A percentile compares a stretch with the other conserved stretches of the same genome.
Evolutionary conservation across 2,797 vertebrate species (phyloP).

Genomic region (Macropodus opercularis): DNA sequence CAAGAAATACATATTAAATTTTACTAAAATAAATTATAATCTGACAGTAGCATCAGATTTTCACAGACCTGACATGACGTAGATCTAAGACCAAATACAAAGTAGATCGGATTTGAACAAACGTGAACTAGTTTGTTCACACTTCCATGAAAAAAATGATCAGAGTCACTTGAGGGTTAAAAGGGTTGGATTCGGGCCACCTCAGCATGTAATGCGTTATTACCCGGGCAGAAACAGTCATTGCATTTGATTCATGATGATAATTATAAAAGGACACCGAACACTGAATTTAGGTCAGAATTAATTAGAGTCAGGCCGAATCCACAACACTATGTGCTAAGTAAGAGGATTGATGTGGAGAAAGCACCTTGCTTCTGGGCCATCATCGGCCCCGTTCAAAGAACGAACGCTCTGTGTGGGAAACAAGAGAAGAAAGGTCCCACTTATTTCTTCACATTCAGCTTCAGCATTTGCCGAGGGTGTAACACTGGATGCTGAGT

Average conservation of each 20-base stretch:
- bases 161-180: no score
- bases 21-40: not conserved
- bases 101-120: no score
- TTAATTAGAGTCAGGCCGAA: conserved; percentile 18
- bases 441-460: not conserved
- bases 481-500: not conserved
- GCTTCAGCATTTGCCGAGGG: conserved; percentile 4
- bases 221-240: no score
- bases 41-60: not conserved
- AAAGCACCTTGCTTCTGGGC: conserved; percentile 18
- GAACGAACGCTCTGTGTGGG: conserved; percentile 35
- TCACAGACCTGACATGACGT: no score
- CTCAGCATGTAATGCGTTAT: no score
- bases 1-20: not conserved
- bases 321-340: conserved; percentile 7
- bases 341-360: conserved; percentile 1
- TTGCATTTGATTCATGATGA: not conserved
- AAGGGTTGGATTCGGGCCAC: no score
- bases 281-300: conserved; percentile 12
- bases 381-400: conserved; percentile 31
- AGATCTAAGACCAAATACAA: no score
- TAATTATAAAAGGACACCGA: not conserved
- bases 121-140: no score
- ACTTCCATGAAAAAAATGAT: no score
- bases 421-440: conserved; percentile 23